A percentile compares a stretch with the other conserved stretches of the same genome.
Evolutionary conservation across 1,140 invertebrate genomes (phyloP).

Genomic region (Episyrphus balteatus): DNA sequence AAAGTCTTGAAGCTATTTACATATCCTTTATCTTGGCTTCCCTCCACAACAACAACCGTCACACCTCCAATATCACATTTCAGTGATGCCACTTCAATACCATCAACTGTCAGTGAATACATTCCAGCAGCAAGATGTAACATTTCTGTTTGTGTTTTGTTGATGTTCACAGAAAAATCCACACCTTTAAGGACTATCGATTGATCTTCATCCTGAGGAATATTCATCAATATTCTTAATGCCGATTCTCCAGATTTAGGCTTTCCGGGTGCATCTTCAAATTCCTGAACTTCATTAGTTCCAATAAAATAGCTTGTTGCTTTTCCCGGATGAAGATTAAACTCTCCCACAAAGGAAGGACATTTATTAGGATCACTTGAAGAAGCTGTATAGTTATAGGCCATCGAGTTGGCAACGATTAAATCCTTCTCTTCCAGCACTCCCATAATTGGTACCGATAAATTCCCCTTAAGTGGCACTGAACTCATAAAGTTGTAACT

Average conservation of each 20-base stretch:
- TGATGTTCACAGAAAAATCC: background rate
- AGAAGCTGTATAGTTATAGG: constrained; percentile 11
- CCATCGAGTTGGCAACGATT: background rate
- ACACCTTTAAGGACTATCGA: background rate
- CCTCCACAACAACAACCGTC: too few relatives aligned
- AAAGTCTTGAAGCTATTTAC: too few relatives aligned
- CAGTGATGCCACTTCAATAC: too few relatives aligned
- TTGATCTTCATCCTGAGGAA: constrained; percentile 6
- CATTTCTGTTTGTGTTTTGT: constrained; percentile 18
- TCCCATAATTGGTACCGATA: constrained; percentile 4
- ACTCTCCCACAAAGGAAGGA: constrained; percentile 8
- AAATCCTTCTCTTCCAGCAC: constrained; percentile 21
- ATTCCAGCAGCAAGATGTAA: constrained; percentile 29
- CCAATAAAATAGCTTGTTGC: constrained; percentile 38
- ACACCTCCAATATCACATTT: too few relatives aligned
- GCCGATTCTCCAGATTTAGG: constrained; percentile 6
- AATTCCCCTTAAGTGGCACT: background rate
- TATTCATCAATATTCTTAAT: constrained; percentile 19
- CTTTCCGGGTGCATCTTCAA: constrained; percentile 18
- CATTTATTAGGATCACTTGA: constrained; percentile 7
- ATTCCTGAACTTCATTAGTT: constrained; percentile 12
- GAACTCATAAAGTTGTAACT: constrained; percentile 17
- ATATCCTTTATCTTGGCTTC: too few relatives aligned
- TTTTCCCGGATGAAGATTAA: constrained; percentile 19
- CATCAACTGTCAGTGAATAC: constrained; percentile 33